Base-by-base conservation (phyloP, 2,888 invertebrate genomes). In the Gasteruption jaculator region DNA sequence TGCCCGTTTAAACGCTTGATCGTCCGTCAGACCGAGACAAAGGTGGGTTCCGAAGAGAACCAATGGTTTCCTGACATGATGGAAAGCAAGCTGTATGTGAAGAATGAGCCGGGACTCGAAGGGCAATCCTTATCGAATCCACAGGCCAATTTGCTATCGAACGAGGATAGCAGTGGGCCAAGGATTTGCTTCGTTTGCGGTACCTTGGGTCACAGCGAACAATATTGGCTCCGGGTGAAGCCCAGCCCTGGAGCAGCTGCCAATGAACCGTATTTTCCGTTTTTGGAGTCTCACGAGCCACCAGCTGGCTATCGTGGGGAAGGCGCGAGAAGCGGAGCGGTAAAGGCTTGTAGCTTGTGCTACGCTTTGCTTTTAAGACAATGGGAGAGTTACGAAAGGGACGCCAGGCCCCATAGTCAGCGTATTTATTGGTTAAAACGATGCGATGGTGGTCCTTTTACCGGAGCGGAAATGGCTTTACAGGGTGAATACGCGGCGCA, bases 401-500 rank as follows among this genome's bases (percentile, higher is more conserved):
- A 85, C 60, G 83, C 83, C 63, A 86, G 88, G 55, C 91, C 93
- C 1, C 86, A 90, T 68, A 78, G 83, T 51, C 91, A 92, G 68
- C 76, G 94, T 38, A 80, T 93, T 61, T 94, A 94, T 66, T 93
- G 93, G 86, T 77, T 93, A 74, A 94, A 94, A 72, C 76, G 94
- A 56, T 82, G 87, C 54, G 93, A 94, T 65, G 89, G 91, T 61
- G 90, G 91, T 47, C 86, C 87, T 0, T 93, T 87, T 60, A 91
- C 90, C 19, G 86, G 91, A 3, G 90, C 91, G 1, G 91, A 91
- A 71, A 87, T 92, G 82, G 81, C 85, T 37, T 79, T 91, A 53
- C 90, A 90, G 68, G 91, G 91, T 37, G 93, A 93, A 72, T 93
- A 92, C 73, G 92, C 91, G 36, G 89, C 92, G 16, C 91, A 91